These are phyloP conservation scores for Patella depressa DNA, from an alignment of 2,888 invertebrate species.

Conservation along the genomic window DNA sequence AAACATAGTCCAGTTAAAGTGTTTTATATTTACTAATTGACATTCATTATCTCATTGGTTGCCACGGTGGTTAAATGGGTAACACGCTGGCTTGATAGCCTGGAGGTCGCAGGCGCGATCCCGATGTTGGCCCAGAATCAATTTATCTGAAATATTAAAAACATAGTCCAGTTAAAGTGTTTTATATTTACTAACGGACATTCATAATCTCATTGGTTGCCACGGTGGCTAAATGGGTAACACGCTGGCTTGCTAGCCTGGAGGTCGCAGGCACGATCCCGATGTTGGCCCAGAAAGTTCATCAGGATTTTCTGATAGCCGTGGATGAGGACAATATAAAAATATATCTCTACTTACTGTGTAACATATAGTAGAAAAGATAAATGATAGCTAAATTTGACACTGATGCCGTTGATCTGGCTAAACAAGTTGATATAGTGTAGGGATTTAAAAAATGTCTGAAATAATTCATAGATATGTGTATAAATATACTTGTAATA, in stretches of 20 bases:
- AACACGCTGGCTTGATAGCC: too few relatives aligned
- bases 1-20: conserved; percentile 16
- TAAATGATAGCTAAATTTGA: conserved; percentile 86
- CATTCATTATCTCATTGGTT: too few relatives aligned
- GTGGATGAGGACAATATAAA: too few relatives aligned
- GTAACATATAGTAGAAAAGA: conserved; percentile 80
- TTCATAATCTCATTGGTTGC: too few relatives aligned
- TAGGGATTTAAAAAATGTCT: conserved; percentile 90
- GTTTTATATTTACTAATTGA: neutral
- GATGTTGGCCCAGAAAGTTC: too few relatives aligned
- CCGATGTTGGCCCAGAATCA: conserved; percentile 30
- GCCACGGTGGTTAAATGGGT: too few relatives aligned
- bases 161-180: conserved; percentile 13
- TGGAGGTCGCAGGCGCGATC: too few relatives aligned
- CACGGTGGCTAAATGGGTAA: too few relatives aligned
- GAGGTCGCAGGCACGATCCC: too few relatives aligned
- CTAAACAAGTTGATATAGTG: conserved; percentile 87
- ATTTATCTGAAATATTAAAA: conserved; percentile 46
- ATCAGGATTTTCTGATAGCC: too few relatives aligned
- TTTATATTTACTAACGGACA: neutral
- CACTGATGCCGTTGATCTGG: conserved; percentile 90
- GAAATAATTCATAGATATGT: conserved; percentile 26
- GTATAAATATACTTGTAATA: neutral
- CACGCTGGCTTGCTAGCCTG: too few relatives aligned
- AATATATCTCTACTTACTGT: conserved; percentile 69